Evolutionary conservation across 2,113 vertebrate genomes (phyloP), one percentile per base, ranked within the genome.

Genomic region (Heteronetta atricapilla): DNA sequence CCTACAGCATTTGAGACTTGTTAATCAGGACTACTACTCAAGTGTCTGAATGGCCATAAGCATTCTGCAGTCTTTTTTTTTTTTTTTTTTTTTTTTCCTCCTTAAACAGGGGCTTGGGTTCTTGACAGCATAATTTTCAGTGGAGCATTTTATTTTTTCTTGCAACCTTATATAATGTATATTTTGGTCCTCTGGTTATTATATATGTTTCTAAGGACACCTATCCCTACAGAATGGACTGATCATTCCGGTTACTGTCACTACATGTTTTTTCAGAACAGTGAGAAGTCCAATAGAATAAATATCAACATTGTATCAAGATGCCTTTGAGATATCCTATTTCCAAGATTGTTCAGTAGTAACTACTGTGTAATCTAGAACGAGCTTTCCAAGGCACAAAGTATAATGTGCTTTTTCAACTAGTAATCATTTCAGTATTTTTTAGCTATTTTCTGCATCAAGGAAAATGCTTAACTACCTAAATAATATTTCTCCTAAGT

Each of bases 21-120:
- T 4, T 66, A 64, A 17, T 75, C 58, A 53, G 25, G 11, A 14
- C 11, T 56, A 4, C 38, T 42, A 1, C 19, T 42, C 0, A 1
- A 68, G 55, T 34, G 4, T 55, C 21, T 56, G 16, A 21, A 10
- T 25, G 26, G 31, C 52, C 29, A 3, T 5, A 42, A 59, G 26
- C 55, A 55, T 13, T 33, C 34, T 0, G 1, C 10, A 63, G 3
- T 14, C 29, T 21, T 33, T 63, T 13, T 13, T 40, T 13, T 40
- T 40, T 12, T 13, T 12, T 40, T 12, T 40, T 12, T 40, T 40
- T 48, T 46, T 21, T 48, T 19, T 48, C 21, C 21, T 22, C 20
- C 31, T 82, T 64, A 70, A n/a, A 8, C 31, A 64, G 60, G 29
- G 17, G 3, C 36, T 52, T 53, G 2, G 0, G 10, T 12, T 18